A percentile compares a stretch with the other conserved stretches of the same genome.
These are phyloP conservation scores for Falco peregrinus DNA, from an alignment of 2,797 vertebrate species.

Conservation along the genomic window DNA sequence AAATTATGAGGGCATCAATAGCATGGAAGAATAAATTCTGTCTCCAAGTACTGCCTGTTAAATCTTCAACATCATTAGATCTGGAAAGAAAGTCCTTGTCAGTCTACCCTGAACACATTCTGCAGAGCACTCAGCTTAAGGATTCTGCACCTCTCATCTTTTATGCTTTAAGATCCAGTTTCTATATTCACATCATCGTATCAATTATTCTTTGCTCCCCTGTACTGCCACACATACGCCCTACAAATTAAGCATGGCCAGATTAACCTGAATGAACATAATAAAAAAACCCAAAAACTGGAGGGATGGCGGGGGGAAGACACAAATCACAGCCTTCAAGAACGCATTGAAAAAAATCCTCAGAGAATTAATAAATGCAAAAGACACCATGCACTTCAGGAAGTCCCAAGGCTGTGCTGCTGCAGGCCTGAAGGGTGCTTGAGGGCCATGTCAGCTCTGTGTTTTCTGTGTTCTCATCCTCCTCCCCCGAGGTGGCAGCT, in stretches of 20 bases:
- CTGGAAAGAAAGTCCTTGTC: slow-evolving; percentile 7
- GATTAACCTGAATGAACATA: background rate
- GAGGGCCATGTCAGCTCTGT: background rate
- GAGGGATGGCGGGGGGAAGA: background rate
- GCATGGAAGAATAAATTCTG: slow-evolving; percentile 24
- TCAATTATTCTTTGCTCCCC: background rate
- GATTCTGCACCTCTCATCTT: background rate
- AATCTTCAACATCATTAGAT: background rate
- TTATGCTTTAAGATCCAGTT: background rate
- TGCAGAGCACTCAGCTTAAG: background rate
- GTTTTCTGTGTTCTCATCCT: background rate
- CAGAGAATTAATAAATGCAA: background rate
- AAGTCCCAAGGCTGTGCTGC: background rate
- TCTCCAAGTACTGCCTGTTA: slow-evolving; percentile 20
- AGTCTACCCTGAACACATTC: background rate
- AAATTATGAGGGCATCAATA: slow-evolving; percentile 24
- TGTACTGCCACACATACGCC: background rate
- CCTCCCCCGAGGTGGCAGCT: background rate
- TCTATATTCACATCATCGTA: background rate
- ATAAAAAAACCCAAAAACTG: background rate
- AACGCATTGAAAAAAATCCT: background rate
- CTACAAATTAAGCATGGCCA: background rate
- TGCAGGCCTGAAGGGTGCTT: background rate
- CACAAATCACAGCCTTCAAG: background rate
- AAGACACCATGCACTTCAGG: rapidly evolving